Evolutionary conservation across 2,797 vertebrate species (phyloP).

Genomic region (Mormyrops boulengeri): DNA sequence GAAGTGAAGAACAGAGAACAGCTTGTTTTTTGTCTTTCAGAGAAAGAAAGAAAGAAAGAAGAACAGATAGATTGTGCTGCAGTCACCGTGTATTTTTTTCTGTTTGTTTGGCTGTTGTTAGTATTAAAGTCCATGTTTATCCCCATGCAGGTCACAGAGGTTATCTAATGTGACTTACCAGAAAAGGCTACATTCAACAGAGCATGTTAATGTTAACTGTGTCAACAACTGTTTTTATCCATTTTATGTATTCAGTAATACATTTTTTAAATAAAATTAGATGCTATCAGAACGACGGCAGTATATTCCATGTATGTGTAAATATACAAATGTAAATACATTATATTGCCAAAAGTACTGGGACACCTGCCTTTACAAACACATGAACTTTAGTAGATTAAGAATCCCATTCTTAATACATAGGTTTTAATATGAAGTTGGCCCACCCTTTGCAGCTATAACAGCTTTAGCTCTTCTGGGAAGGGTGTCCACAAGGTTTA

Average conservation of each 20-base stretch:
- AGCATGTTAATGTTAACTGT: neutral
- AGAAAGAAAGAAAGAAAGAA: neutral
- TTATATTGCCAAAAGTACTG: neutral
- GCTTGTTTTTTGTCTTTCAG: neutral
- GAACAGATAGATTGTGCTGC: neutral
- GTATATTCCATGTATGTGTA: neutral
- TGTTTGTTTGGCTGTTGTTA: neutral
- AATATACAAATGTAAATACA: neutral
- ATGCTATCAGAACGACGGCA: neutral
- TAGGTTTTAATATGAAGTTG: neutral
- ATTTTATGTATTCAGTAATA: neutral
- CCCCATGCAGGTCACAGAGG: neutral
- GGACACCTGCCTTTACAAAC: neutral
- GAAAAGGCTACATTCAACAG: neutral
- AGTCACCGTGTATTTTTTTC: neutral
- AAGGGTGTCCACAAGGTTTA: neutral
- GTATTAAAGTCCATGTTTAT: neutral
- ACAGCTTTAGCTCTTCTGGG: neutral
- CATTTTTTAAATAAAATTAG: neutral
- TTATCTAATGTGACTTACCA: neutral
- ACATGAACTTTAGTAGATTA: neutral
- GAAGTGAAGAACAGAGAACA: neutral
- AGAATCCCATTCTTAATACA: neutral
- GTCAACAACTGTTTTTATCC: neutral
- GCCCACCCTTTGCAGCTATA: neutral